Conservation (phyloP, 2,797 vertebrate genomes). For the Argentina silus region DNA sequence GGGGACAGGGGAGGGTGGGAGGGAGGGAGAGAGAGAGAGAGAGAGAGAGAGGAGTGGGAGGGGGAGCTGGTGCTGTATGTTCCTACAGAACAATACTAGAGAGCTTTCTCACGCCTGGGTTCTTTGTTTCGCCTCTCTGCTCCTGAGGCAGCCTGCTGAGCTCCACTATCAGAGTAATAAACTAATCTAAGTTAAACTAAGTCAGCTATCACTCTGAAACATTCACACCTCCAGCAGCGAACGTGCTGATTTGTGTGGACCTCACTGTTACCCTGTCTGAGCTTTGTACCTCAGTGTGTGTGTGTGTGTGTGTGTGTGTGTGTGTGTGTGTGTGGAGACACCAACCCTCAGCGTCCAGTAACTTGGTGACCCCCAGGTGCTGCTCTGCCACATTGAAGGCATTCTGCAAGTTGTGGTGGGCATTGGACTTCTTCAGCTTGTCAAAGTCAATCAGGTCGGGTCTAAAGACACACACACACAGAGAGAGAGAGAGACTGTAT, state of each 20-base stretch:
- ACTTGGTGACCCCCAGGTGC: slow-evolving; percentile 93
- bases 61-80: not conserved
- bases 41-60: not conserved
- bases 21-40: not conserved
- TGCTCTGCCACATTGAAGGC: slow-evolving; percentile 97
- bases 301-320: slow-evolving; percentile 10
- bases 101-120: slow-evolving; percentile 20
- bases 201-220: not conserved
- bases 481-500: not conserved
- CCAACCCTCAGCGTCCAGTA: slow-evolving; percentile 93
- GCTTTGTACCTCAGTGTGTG: not conserved
- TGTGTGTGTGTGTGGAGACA: slow-evolving; percentile 3
- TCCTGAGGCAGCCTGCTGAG: slow-evolving; percentile 7
- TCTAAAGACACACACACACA: slow-evolving; percentile 62
- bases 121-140: slow-evolving; percentile 14
- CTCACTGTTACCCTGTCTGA: not conserved
- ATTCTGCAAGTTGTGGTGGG: slow-evolving; percentile 96
- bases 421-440: slow-evolving; percentile 97
- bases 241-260: not conserved
- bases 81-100: slow-evolving; percentile 19
- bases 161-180: not conserved
- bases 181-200: not conserved
- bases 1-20: not conserved
- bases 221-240: not conserved
- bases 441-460: slow-evolving; percentile 97